Evolutionary conservation across 1,140 invertebrate species (phyloP), one percentile per base, ranked within the genome.

Genomic region (Aphidius ervi): DNA sequence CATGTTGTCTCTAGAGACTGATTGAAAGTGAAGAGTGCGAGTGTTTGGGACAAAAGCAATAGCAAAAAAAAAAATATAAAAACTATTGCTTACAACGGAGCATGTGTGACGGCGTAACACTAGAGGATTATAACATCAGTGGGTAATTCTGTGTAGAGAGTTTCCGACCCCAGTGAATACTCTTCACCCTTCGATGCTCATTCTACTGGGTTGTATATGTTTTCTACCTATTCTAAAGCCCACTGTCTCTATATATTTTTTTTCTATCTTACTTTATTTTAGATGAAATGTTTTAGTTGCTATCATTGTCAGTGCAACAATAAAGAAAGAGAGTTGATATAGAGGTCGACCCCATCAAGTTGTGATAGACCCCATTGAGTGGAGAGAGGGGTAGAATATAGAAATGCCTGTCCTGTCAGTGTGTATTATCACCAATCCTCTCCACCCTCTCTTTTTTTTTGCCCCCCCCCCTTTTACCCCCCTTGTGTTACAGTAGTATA

Each of bases 91-190:
- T 71, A 71, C 67, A 70, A 70, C 64, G 63, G 67, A 61, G 73
- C 74, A 75, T 78, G 74, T 76, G 76, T 70, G 71, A 74, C 68
- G 69, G 71, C 71, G 77, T 76, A 79, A 79, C 77, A 74, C 72
- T 74, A 80, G 74, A 79, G 77, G 78, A 80, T 80, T 80, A 80
- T 79, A 79, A 79, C 75, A 80, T 80, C 77, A 77, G 77, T 74
- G 75, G 69, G 70, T 74, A 73, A 76, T 74, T 74, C 70, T 63
- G 61, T 60, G 68, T 67, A 65, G 61, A 65, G 52, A 65, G 60
- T 50, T 65, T 62, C 42, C 65, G 43, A 62, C 63, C 63, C 63
- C 64, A 37, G 46, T 39, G 20, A 40, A n/a, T 39, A 8, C 4
- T 23, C n/a, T 8, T 41, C 23, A 46, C 59, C 53, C 59, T 49